phyloP scores from a whole-genome alignment of 2,888 invertebrate genomes.

The Diarsia brunnea region DNA sequence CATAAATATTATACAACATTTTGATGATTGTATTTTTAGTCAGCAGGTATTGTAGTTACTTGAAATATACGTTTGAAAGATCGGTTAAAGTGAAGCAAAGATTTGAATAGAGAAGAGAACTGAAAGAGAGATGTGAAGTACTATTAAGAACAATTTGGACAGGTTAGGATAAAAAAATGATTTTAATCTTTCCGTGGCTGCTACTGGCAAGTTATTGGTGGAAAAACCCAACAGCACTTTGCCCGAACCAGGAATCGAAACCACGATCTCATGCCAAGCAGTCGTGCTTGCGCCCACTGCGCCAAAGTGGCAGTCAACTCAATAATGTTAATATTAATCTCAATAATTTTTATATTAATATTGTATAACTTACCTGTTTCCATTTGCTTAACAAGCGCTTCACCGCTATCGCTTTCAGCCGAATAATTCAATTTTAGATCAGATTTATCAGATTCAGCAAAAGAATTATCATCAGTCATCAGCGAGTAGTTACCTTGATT shows the following conservation, averaged over 20 bases:
- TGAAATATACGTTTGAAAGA: neutral
- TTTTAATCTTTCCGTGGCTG: no score
- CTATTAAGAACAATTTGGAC: neutral
- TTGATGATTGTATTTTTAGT: no score
- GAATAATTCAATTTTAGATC: slow-evolving; percentile 80
- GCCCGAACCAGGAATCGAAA: no score
- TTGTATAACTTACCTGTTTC: slow-evolving; percentile 54
- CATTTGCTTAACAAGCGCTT: slow-evolving; percentile 47
- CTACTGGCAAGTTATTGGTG: no score
- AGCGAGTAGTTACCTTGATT: slow-evolving; percentile 81
- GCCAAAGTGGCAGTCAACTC: no score
- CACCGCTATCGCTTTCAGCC: slow-evolving; percentile 71
- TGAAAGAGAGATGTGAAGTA: neutral
- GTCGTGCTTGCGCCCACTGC: no score
- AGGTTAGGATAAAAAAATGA: neutral
- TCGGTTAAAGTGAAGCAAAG: neutral
- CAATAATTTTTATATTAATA: no score
- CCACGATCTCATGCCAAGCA: no score
- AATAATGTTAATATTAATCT: no score
- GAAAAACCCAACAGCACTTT: no score
- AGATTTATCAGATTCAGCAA: slow-evolving; percentile 75
- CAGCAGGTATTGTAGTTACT: neutral
- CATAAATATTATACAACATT: no score
- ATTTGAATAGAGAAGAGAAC: neutral
- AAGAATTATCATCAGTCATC: slow-evolving; percentile 85